Percentiles rank a stretch among this genome's conserved stretches.
phyloP scores from a whole-genome alignment of 1,140 invertebrate genomes.

The Episyrphus balteatus region DNA sequence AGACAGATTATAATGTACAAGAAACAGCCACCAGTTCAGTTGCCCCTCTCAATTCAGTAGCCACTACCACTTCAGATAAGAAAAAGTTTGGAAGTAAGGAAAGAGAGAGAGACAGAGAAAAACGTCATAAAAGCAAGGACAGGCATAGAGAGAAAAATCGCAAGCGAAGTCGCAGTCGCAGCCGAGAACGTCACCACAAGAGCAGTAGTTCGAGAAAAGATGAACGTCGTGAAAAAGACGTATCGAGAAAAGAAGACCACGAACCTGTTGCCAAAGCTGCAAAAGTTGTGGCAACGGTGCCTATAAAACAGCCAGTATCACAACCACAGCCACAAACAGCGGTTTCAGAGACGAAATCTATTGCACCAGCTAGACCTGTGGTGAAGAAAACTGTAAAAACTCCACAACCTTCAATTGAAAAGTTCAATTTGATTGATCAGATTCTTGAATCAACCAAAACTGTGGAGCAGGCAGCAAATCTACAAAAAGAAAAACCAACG shows the following conservation, averaged over 20 bases:
- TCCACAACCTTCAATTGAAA: neutral
- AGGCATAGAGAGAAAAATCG: conserved; percentile 21
- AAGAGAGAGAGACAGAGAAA: conserved; percentile 25
- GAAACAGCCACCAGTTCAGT: too few relatives aligned
- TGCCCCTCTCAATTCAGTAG: too few relatives aligned
- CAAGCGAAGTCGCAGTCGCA: conserved; percentile 21
- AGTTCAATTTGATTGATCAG: conserved; percentile 29
- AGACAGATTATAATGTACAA: too few relatives aligned
- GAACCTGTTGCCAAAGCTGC: too few relatives aligned
- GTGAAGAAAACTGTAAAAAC: too few relatives aligned
- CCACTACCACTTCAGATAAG: too few relatives aligned
- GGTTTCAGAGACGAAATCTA: neutral
- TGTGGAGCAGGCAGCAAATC: conserved; percentile 25
- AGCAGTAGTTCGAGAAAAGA: conserved; percentile 34
- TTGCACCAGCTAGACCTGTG: too few relatives aligned
- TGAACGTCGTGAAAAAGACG: conserved; percentile 15
- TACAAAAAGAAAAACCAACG: conserved; percentile 14
- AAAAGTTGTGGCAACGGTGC: neutral
- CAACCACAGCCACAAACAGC: neutral
- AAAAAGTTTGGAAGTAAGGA: conserved; percentile 17
- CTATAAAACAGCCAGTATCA: neutral
- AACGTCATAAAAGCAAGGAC: conserved; percentile 17
- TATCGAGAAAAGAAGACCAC: too few relatives aligned
- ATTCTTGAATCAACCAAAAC: conserved; percentile 31
- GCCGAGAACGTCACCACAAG: conserved; percentile 31